Evolutionary conservation across 2,888 invertebrate genomes (phyloP).

Genomic region (Drosophila parthenogenetica): DNA sequence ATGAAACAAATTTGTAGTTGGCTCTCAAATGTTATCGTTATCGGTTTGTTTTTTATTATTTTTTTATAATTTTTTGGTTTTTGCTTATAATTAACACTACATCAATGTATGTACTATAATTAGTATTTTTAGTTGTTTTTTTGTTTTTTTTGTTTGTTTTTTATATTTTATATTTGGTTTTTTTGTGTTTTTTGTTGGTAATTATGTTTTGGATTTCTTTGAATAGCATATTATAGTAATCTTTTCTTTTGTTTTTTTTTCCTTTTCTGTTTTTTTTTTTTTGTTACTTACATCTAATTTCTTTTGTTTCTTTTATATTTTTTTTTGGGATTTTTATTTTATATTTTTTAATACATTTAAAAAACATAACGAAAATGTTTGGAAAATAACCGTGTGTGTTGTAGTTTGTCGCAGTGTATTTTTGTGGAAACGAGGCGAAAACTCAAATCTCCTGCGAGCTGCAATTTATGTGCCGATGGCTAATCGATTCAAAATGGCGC

Average conservation of each 20-base stretch:
- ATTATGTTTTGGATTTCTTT: slow-evolving; percentile 82
- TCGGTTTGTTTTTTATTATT: slow-evolving; percentile 17
- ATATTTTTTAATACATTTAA: slow-evolving; percentile 66
- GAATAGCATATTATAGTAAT: slow-evolving; percentile 78
- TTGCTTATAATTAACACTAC: slow-evolving; percentile 78
- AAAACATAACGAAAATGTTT: slow-evolving; percentile 65
- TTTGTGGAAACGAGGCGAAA: slow-evolving; percentile 61
- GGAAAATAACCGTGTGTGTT: slow-evolving; percentile 45
- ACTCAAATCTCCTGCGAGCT: slow-evolving; percentile 75
- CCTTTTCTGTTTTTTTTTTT: slow-evolving; percentile 29
- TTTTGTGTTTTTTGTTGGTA: slow-evolving; percentile 62
- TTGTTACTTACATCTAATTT: slow-evolving; percentile 55
- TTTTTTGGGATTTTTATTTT: slow-evolving; percentile 25
- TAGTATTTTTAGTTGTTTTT: slow-evolving; percentile 79
- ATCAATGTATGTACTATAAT: slow-evolving; percentile 81
- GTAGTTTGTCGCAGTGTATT: slow-evolving; percentile 59
- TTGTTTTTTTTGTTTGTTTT: slow-evolving; percentile 30
- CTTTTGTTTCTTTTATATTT: slow-evolving; percentile 48
- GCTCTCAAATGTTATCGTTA: slow-evolving; percentile 54
- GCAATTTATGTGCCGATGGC: slow-evolving; percentile 70
- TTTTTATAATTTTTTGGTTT: slow-evolving; percentile 34
- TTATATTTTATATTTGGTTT: slow-evolving; percentile 60
- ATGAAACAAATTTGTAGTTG: slow-evolving; percentile 54
- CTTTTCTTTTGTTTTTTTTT: slow-evolving; percentile 34
- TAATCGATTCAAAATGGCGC: slow-evolving; percentile 66